A percentile compares a stretch with the other conserved stretches of the same genome.
phyloP scores from a whole-genome alignment of 2,113 vertebrate species.

The Coreoperca whiteheadi region DNA sequence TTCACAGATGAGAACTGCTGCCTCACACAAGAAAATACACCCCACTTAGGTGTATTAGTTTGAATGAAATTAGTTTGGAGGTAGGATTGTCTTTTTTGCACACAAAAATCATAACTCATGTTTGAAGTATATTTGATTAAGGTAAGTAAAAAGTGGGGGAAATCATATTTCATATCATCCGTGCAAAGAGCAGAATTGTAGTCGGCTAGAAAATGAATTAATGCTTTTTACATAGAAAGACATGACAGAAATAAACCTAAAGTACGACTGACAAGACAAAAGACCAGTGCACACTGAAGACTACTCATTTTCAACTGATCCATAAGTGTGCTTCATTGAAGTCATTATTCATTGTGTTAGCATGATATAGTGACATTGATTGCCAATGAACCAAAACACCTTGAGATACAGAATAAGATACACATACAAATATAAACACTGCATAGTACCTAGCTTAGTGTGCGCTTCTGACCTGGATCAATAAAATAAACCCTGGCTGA shows the following conservation, averaged over 20 bases:
- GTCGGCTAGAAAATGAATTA: not conserved
- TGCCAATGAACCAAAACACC: not conserved
- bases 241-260: not conserved
- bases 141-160: not conserved
- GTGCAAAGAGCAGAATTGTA: conserved; percentile 14
- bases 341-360: conserved; percentile 41
- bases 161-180: conserved; percentile 16
- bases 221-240: not conserved
- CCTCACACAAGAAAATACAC: conserved; percentile 1
- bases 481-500: conserved; percentile 9
- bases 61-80: not conserved
- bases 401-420: not conserved
- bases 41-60: conserved; percentile 1
- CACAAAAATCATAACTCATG: not conserved
- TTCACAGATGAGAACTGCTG: not conserved
- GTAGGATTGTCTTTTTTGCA: not conserved
- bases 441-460: not conserved
- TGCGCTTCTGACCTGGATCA: not conserved
- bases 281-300: not conserved
- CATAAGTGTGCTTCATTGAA: not conserved
- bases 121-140: conserved; percentile 21
- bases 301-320: not conserved
- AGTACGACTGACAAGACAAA: not conserved
- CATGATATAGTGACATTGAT: conserved; percentile 43
- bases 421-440: not conserved